Conservation (phyloP, 2,888 invertebrate species). For the Diloba caeruleocephala region DNA sequence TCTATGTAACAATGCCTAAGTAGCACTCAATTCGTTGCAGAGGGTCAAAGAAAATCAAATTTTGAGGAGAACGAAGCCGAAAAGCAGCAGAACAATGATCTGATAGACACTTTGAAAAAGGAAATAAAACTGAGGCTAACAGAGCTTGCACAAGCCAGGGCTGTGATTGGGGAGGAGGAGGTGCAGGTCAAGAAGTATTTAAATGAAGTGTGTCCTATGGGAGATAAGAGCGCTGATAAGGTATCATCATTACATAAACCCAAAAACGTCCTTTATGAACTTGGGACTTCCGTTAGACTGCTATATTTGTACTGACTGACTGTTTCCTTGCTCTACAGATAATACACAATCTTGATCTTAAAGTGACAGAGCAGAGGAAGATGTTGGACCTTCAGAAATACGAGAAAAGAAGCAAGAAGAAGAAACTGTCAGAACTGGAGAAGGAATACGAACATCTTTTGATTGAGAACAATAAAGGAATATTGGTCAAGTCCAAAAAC, state of each 20-base stretch:
- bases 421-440: conserved; percentile 87
- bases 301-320: background rate
- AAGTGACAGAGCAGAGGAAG: conserved; percentile 92
- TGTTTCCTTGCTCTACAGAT: conserved; percentile 63
- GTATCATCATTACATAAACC: too few species aligned
- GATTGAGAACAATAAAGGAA: conserved; percentile 89
- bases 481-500: conserved; percentile 82
- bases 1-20: too few species aligned
- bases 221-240: conserved; percentile 80
- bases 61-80: conserved; percentile 94
- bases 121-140: conserved; percentile 91
- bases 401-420: conserved; percentile 90
- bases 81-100: conserved; percentile 92
- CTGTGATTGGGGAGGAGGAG: conserved; percentile 84
- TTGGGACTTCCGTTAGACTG: too few species aligned
- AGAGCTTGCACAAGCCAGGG: conserved; percentile 89
- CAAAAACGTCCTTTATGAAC: too few species aligned
- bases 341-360: conserved; percentile 90
- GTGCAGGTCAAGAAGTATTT: conserved; percentile 82
- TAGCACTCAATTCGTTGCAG: conserved; percentile 86
- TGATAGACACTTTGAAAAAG: conserved; percentile 92
- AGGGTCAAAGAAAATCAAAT: conserved; percentile 95
- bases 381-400: conserved; percentile 92
- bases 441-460: conserved; percentile 90
- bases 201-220: conserved; percentile 80